phyloP scores from a whole-genome alignment of 2,113 vertebrate genomes.

The Vulpes lagopus region DNA sequence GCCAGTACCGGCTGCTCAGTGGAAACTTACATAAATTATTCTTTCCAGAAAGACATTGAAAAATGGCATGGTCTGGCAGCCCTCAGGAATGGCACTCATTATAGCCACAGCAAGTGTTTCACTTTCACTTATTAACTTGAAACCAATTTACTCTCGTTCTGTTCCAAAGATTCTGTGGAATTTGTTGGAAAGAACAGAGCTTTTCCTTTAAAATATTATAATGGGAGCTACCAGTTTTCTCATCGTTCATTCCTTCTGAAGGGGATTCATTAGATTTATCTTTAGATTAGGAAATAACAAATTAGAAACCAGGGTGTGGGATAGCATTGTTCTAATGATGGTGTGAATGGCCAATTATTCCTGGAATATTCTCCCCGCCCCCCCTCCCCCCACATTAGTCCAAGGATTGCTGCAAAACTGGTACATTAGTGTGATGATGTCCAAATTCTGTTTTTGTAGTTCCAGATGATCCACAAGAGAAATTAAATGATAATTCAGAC shows the following conservation, averaged over 20 bases:
- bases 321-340: not conserved
- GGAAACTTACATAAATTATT: not conserved
- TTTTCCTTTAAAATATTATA: conserved; percentile 46
- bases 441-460: conserved; percentile 61
- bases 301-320: not conserved
- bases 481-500: conserved; percentile 55
- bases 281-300: not conserved
- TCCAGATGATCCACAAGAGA: conserved; percentile 62
- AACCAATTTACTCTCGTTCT: not conserved
- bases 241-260: not conserved
- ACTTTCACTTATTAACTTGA: not conserved
- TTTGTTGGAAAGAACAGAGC: not conserved
- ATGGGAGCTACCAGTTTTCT: not conserved
- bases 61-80: not conserved
- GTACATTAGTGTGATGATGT: conserved; percentile 58
- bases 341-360: conserved; percentile 64
- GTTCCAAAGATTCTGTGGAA: not conserved
- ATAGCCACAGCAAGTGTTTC: not conserved
- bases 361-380: not conserved
- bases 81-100: conserved; percentile 37
- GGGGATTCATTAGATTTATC: not conserved
- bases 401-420: conserved; percentile 52
- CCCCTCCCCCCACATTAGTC: not conserved
- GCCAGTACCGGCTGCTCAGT: not conserved
- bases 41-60: conserved; percentile 63